A percentile compares a stretch with the other conserved stretches of the same genome.
Evolutionary conservation across 2,888 invertebrate species (phyloP).

Genomic region (Hermaeophaga mercurialis): DNA sequence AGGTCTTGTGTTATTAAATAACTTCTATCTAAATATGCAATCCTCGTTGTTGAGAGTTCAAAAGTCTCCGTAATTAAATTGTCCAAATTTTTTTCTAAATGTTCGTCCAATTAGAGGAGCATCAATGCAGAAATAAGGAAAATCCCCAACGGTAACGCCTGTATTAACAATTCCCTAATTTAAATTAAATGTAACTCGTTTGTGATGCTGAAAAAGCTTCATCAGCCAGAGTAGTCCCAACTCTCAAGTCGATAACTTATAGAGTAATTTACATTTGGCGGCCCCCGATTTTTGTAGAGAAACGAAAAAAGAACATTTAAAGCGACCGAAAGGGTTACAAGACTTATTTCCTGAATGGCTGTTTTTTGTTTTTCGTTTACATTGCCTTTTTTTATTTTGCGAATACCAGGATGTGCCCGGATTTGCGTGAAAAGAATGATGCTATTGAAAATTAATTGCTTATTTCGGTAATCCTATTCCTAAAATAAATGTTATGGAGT

Average conservation of each 20-base stretch:
- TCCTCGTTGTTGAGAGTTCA: too few species aligned
- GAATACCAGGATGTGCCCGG: neutral
- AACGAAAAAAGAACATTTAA: neutral
- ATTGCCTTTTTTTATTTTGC: neutral
- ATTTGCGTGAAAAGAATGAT: too few species aligned
- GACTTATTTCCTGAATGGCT: neutral
- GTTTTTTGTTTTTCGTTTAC: neutral
- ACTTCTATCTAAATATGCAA: too few species aligned
- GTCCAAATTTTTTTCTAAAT: too few species aligned
- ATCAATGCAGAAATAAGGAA: neutral
- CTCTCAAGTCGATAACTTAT: constrained; percentile 14
- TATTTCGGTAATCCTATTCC: too few species aligned
- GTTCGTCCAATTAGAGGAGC: neutral
- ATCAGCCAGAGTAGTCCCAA: neutral
- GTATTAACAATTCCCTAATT: constrained; percentile 12
- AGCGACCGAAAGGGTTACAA: neutral
- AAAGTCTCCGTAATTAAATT: too few species aligned
- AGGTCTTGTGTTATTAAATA: too few species aligned
- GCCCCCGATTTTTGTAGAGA: constrained; percentile 6
- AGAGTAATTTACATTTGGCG: constrained; percentile 16
- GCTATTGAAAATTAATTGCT: too few species aligned
- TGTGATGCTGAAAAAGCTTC: constrained; percentile 6
- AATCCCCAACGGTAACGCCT: neutral
- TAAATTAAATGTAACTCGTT: constrained; percentile 13
- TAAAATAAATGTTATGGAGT: too few species aligned